A percentile compares a stretch with the other conserved stretches of the same genome.
phyloP scores from a whole-genome alignment of 2,113 vertebrate genomes.

The Aphelocoma coerulescens region DNA sequence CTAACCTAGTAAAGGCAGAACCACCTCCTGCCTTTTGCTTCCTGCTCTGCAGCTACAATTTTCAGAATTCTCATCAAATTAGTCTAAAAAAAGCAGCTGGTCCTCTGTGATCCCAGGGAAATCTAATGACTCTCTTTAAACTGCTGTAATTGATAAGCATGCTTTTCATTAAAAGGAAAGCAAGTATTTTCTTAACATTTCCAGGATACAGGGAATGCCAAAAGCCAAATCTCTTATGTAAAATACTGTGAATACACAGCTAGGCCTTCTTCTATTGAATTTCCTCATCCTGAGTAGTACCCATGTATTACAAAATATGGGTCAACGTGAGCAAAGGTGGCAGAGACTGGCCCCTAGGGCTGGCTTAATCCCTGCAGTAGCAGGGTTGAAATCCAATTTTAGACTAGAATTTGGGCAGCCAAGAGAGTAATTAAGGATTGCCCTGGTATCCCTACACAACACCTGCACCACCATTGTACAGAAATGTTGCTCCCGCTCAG shows the following conservation, averaged over 20 bases:
- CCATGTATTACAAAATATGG: background rate
- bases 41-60: background rate
- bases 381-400: background rate
- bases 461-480: background rate
- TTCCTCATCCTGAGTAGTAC: background rate
- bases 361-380: background rate
- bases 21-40: background rate
- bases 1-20: background rate
- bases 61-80: background rate
- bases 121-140: background rate
- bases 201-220: background rate
- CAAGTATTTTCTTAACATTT: background rate
- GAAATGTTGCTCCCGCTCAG: fast-evolving
- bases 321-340: background rate
- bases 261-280: background rate
- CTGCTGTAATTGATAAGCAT: background rate
- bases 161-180: background rate
- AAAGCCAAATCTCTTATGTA: background rate
- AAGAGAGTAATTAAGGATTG: background rate
- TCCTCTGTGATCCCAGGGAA: background rate
- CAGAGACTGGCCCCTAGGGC: background rate
- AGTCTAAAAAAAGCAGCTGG: background rate
- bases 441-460: background rate
- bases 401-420: background rate
- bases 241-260: background rate